Base-by-base conservation (phyloP, 2,113 vertebrate species). In the Ranitomeya imitator region DNA sequence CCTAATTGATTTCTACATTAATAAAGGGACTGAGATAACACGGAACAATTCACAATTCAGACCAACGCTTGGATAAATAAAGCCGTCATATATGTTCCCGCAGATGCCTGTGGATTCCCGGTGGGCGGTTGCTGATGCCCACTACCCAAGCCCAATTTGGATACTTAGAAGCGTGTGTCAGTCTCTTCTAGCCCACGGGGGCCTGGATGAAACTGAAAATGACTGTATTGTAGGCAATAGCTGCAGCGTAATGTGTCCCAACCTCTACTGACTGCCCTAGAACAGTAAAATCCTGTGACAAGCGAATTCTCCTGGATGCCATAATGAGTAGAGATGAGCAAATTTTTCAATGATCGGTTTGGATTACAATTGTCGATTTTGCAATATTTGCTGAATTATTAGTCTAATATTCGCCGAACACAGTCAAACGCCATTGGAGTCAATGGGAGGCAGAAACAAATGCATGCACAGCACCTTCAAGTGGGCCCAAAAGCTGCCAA, bases 21-120 rank as follows among this genome's bases (percentile, higher is more conserved):
- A 45, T 45, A 13, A 13, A 18, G 18, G 45, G 26, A 21, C 15
- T 57, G 14, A 13, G 67, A 23, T 23, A 14, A 71, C 1, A 13
- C 23, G 7, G 69, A 0, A 26, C 26, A 18, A 3, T 74, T 74
- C 71, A 45, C 71, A 51, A 45, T 76, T 37, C 31, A 73, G 37
- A 31, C 14, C 26, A 37, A 2, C 8, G 6, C 31, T 76, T 16
- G 13, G 16, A 19, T 31, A 3, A 82, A 51, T 61, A 21, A 82
- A 63, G 11, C 7, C 59, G 10, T 15, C 79, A 82, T 19, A 3
- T 37, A 82, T 37, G 59, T 82, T 82, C 18, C 59, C 10, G 1
- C 59, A 82, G 79, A 26, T 16, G 57, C 79, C 79, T 82, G 79
- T 61, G 59, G 79, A 61, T 57, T 31, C 79, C 23, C 57, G 6